Base-by-base conservation (phyloP, 2,113 vertebrate genomes). In the Pseudonaja textilis region DNA sequence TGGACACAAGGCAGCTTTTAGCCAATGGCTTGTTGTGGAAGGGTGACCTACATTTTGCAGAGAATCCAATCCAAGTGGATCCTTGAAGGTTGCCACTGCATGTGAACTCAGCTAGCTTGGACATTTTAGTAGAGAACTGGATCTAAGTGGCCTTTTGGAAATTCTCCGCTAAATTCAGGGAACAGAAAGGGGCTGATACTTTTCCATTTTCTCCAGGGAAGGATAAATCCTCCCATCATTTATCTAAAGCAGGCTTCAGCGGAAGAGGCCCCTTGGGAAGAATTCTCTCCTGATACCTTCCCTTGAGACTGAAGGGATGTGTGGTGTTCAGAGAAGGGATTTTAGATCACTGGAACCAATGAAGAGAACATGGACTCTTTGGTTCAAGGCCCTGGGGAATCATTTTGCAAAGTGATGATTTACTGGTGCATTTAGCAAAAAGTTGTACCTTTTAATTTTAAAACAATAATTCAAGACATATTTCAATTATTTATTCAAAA, bases 11-110 rank as follows among this genome's bases (percentile, higher is more conserved):
- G 47, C 47, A 9, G 8, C 47, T 50, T 50, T 50, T 50, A 9
- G 1, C 47, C 47, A 47, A 7, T 47, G 47, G 47, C 93, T 92
- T 92, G 89, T 93, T 95, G 95, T 94, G 95, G 96, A 95, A 90
- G 91, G 89, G 59, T 91, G 47, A 94, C 57, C 91, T 94, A 0
- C 34, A 89, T 93, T 93, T 90, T 56, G 69, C 52, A 85, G 54
- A 26, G 34, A 85, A 10, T 0, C 5, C 18, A 20, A 1, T 23
- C 8, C 22, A 34, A 2, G 29, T 64, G 59, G 25, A 29, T 26
- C 26, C 59, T 29, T 29, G 10, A 64, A 29, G 11, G 61, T 29
- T 64, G 61, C 3, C 50, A 87, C 45, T 47, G 45, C 3, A 25
- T 16, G 5, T 14, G 25, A 39, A 56, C n/a, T 56, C 34, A 2